Conservation (phyloP, 2,888 invertebrate species). For the Andrena hattorfiana region DNA sequence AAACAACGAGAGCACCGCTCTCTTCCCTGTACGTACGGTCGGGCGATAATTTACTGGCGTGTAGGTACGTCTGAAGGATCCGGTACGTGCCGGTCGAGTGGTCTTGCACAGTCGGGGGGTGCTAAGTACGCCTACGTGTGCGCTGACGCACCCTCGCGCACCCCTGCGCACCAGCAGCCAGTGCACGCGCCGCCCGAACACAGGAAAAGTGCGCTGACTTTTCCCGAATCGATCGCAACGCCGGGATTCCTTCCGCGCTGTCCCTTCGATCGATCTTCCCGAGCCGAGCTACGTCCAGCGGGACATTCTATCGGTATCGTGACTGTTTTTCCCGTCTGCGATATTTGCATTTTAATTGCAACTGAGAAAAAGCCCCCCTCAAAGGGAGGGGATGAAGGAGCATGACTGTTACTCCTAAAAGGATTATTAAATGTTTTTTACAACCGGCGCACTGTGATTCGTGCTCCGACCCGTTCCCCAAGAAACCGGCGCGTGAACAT, state of each 20-base stretch:
- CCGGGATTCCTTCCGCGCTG: background rate
- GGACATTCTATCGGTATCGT: background rate
- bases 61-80: conserved; percentile 72
- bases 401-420: conserved; percentile 1
- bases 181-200: background rate
- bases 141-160: conserved; percentile 48
- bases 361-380: background rate
- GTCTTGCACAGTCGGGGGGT: conserved; percentile 66
- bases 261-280: background rate
- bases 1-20: conserved; percentile 51
- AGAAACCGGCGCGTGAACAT: conserved; percentile 69
- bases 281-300: background rate
- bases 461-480: background rate
- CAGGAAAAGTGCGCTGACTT: conserved; percentile 22
- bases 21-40: conserved; percentile 49
- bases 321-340: background rate
- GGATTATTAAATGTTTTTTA: conserved; percentile 13
- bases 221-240: conserved; percentile 21
- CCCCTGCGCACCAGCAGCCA: background rate
- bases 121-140: conserved; percentile 67
- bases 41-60: conserved; percentile 63
- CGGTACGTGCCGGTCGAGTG: conserved; percentile 71
- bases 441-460: background rate
- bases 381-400: background rate
- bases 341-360: conserved; percentile 21